Evolutionary conservation across 2,888 invertebrate genomes (phyloP).

Genomic region (Apeira syringaria): DNA sequence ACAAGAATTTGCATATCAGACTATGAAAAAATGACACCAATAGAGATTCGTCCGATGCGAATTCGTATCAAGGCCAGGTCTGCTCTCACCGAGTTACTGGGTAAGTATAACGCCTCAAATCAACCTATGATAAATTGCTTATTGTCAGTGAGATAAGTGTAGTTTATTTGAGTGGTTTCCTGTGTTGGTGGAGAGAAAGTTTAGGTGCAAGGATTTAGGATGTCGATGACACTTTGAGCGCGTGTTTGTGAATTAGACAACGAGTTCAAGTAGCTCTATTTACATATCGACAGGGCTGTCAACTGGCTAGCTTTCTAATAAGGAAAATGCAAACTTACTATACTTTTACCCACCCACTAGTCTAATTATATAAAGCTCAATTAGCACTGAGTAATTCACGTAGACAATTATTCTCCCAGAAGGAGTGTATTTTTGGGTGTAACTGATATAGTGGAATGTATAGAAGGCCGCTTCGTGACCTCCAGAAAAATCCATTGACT

Average conservation of each 20-base stretch:
- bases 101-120: constrained; percentile 80
- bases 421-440: too few species aligned
- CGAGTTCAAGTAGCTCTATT: constrained; percentile 15
- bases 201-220: constrained; percentile 59
- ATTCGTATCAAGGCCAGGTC: constrained; percentile 78
- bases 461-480: too few species aligned
- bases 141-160: constrained; percentile 78
- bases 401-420: too few species aligned
- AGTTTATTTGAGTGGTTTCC: constrained; percentile 72
- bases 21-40: constrained; percentile 75
- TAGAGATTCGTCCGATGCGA: constrained; percentile 62
- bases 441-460: too few species aligned
- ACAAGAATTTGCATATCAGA: constrained; percentile 78
- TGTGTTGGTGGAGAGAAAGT: constrained; percentile 76
- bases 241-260: constrained; percentile 24
- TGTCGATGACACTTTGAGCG: constrained; percentile 47
- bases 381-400: too few species aligned
- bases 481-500: too few species aligned
- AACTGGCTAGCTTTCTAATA: constrained; percentile 1
- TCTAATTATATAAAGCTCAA: too few species aligned
- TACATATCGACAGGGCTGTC: constrained; percentile 14
- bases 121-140: constrained; percentile 78
- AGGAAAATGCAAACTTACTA: too few species aligned
- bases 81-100: constrained; percentile 75
- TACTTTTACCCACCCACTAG: background rate